Percentiles rank a stretch among this genome's conserved stretches.
These are phyloP conservation scores for Keiferia lycopersicella DNA, from an alignment of 2,888 invertebrate genomes.

Conservation along the genomic window DNA sequence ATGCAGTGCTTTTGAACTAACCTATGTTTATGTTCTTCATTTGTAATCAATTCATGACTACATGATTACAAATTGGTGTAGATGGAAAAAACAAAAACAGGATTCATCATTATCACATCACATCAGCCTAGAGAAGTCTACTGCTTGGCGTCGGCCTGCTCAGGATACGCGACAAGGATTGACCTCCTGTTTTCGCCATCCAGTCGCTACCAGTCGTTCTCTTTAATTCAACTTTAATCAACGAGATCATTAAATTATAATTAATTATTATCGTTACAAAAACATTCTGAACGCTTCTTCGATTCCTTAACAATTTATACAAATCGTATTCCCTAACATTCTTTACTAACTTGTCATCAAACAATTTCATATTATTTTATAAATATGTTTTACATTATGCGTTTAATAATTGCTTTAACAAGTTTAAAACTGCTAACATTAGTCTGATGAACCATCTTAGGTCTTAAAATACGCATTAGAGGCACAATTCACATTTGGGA, in stretches of 20 bases:
- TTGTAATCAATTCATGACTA: too few relatives aligned
- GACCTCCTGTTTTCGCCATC: too few relatives aligned
- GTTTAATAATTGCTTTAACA: slow-evolving; percentile 24
- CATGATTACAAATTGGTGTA: slow-evolving; percentile 2
- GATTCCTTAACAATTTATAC: neutral
- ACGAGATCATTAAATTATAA: too few relatives aligned
- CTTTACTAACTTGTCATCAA: slow-evolving; percentile 22
- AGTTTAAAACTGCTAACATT: slow-evolving; percentile 25
- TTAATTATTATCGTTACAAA: neutral
- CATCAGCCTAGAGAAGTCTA: too few relatives aligned
- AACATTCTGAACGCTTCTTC: neutral
- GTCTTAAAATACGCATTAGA: slow-evolving; percentile 44
- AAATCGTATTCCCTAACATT: slow-evolving; percentile 17
- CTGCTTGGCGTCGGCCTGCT: too few relatives aligned
- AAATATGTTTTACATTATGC: slow-evolving; percentile 18
- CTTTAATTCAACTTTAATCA: too few relatives aligned
- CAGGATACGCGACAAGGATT: too few relatives aligned
- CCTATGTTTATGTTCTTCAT: too few relatives aligned
- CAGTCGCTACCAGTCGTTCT: too few relatives aligned
- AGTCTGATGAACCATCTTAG: slow-evolving; percentile 27
- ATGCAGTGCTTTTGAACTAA: neutral
- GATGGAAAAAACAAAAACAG: neutral
- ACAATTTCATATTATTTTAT: neutral
- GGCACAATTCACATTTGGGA: slow-evolving; percentile 75
- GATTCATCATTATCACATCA: neutral